Base-by-base conservation (phyloP, 2,113 vertebrate genomes). In the Drymodes brunneopygia region DNA sequence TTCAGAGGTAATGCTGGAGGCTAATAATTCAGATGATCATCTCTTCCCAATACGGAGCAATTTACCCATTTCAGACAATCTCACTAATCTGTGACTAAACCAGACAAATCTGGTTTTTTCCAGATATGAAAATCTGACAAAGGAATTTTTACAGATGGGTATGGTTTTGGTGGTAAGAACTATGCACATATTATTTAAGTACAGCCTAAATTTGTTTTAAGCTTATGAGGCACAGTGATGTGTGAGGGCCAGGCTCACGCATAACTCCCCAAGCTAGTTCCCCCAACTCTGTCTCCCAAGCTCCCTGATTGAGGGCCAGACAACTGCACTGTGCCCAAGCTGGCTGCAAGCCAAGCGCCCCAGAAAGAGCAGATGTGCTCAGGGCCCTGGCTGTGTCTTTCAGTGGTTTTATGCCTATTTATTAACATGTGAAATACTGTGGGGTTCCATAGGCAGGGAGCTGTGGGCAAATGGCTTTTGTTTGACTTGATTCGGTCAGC, bases 301-400 rank as follows among this genome's bases (percentile, higher is more conserved):
- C 4, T 77, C 40, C 23, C 47, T 38, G 17, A 44, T 8, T n/a
- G 16, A 58, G 45, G 35, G 7, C 40, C 25, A 73, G 25, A 25
- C 7, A 29, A 80, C 25, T 5, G 5, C 11, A 10, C 6, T 3
- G 1, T 54, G 23, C 21, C 20, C 42, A 47, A 35, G 7, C 4
- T 45, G 42, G 18, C 27, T 23, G 23, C 5, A 2, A 78, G 29
- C 7, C 40, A 57, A 51, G 23, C 2, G 4, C 11, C 13, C 15
- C 36, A 11, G 33, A 15, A 19, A 3, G 0, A 81, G 20, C 2
- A 16, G n/a, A 35, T 4, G 1, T 29, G 5, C 22, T 64, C 9
- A 1, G 19, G 6, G 17, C 14, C 28, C 70, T 73, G 38, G 9
- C 10, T 58, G 10, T 33, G 9, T 6, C 8, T 54, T 65, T 54